Evolutionary conservation across 2,888 invertebrate genomes (phyloP).

Genomic region (Lissonota sp.): DNA sequence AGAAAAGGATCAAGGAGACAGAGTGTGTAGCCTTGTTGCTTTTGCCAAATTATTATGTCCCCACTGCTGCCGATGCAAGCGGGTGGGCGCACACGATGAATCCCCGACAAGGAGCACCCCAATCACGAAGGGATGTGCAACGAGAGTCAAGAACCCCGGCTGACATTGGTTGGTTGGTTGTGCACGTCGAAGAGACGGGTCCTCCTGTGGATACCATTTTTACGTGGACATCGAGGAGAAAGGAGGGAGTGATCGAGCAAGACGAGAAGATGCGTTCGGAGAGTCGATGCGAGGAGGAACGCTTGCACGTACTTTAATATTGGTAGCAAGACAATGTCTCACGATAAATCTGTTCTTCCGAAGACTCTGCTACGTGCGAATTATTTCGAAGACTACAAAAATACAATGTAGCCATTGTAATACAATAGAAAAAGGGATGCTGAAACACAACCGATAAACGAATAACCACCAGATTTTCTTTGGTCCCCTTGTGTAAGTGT

Average conservation of each 20-base stretch:
- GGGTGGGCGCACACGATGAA: slow-evolving; percentile 53
- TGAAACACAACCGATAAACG: too few species aligned
- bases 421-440: too few species aligned
- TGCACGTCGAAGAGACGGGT: slow-evolving; percentile 6
- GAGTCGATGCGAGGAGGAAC: neutral
- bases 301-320: too few species aligned
- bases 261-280: slow-evolving; percentile 33
- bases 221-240: slow-evolving; percentile 10
- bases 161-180: slow-evolving; percentile 40
- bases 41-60: slow-evolving; percentile 70
- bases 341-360: too few species aligned
- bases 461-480: too few species aligned
- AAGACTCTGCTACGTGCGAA: too few species aligned
- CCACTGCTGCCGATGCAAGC: slow-evolving; percentile 42
- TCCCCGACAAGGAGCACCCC: slow-evolving; percentile 39
- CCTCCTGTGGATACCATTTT: neutral
- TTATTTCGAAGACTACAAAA: too few species aligned
- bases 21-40: slow-evolving; percentile 47
- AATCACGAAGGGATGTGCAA: slow-evolving; percentile 62
- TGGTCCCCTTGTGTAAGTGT: slow-evolving; percentile 68
- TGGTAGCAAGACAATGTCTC: too few species aligned
- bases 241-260: slow-evolving; percentile 36
- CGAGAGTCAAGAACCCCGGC: slow-evolving; percentile 46
- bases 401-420: too few species aligned
- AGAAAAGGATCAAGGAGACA: slow-evolving; percentile 19